Base-by-base conservation (phyloP, 2,888 invertebrate species). In the Argynnis bischoffii region DNA sequence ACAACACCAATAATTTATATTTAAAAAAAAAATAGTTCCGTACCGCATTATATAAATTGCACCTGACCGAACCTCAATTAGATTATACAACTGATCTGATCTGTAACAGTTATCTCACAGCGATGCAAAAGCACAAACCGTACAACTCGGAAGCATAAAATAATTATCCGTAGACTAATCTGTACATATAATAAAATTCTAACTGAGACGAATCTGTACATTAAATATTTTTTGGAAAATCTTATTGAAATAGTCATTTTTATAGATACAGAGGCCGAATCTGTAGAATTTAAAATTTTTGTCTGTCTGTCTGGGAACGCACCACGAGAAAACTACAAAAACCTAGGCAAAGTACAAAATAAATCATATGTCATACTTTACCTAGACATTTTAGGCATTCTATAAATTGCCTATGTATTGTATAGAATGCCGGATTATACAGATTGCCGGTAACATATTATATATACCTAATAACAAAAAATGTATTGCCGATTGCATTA, bases 21-120 rank as follows among this genome's bases (percentile, higher is more conserved):
- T n/a, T n/a, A 59, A 41, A 18, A 14, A 50, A 61, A 55, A 48
- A 55, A 63, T 61, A 72, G 72, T 74, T 73, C 76, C 76, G 76
- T 69, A 69, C 73, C 71, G 67, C 64, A 65, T 78, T 78, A 76
- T 70, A 76, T 78, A 78, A 78, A 75, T 72, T 66, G 61, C 64
- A 48, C 66, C 71, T 68, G 67, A 72, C 71, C 71, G 64, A 66
- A 15, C 48, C 67, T 68, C 71, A 66, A 64, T 66, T 59, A 63
- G 51, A 64, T 71, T 69, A 64, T 64, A 54, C 54, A 66, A 71
- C 56, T 50, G 54, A 65, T 64, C 53, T 53, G 54, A 65, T 63
- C 63, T 63, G 69, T 59, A 70, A 61, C 54, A 55, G 67, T 72
- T 72, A 73, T 75, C 74, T 69, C 72, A 73, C 53, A 63, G 63